Conservation (phyloP, 2,888 invertebrate genomes). For the Galerucella nymphaeae region DNA sequence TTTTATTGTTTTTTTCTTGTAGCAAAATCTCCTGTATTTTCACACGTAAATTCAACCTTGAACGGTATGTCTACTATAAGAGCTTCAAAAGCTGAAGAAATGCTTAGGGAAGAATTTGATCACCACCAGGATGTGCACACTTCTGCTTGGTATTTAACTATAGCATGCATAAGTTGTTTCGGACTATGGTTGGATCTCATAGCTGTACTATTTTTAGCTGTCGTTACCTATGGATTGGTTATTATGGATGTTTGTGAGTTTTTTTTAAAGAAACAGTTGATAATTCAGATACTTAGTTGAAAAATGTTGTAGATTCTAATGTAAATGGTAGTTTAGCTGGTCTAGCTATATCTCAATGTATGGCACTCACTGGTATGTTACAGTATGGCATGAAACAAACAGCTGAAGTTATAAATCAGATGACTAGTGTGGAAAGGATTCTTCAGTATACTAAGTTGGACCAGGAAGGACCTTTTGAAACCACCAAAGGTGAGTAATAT, state of each 20-base stretch:
- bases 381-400: slow-evolving; percentile 84
- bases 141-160: slow-evolving; percentile 71
- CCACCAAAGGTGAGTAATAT: slow-evolving; percentile 56
- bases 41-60: slow-evolving; percentile 49
- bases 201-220: slow-evolving; percentile 70
- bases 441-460: slow-evolving; percentile 81
- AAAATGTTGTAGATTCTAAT: slow-evolving; percentile 1
- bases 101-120: slow-evolving; percentile 49
- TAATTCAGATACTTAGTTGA: background rate
- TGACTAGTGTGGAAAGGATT: slow-evolving; percentile 81
- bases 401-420: slow-evolving; percentile 79
- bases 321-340: slow-evolving; percentile 53
- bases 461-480: slow-evolving; percentile 74
- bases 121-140: slow-evolving; percentile 67
- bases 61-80: slow-evolving; percentile 50
- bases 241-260: slow-evolving; percentile 53
- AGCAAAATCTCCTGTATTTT: slow-evolving; percentile 53
- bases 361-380: slow-evolving; percentile 72
- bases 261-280: background rate
- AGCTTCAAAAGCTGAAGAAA: slow-evolving; percentile 44
- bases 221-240: slow-evolving; percentile 72
- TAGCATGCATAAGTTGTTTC: slow-evolving; percentile 73
- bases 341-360: slow-evolving; percentile 50
- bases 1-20: slow-evolving; percentile 22
- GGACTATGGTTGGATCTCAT: slow-evolving; percentile 75